Percentiles rank a stretch among this genome's conserved stretches.
These are phyloP conservation scores for Acanthurus leucopareius DNA, from an alignment of 2,797 vertebrate species.

Conservation along the genomic window DNA sequence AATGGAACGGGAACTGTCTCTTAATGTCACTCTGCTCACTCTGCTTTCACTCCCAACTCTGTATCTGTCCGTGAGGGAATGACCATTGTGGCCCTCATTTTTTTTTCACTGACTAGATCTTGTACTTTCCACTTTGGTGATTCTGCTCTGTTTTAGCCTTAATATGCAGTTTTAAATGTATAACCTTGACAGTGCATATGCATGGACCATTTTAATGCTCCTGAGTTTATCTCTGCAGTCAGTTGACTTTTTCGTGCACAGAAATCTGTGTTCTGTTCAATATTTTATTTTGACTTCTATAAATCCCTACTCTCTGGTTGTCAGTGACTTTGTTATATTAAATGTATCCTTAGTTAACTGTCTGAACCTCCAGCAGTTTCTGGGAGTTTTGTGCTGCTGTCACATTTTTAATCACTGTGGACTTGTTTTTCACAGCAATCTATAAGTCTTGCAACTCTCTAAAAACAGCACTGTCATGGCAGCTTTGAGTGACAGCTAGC, in stretches of 20 bases:
- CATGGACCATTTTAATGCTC: neutral
- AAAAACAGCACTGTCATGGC: no score
- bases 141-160: slow-evolving; percentile 3
- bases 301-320: no score
- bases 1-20: slow-evolving; percentile 40
- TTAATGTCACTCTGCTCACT: slow-evolving; percentile 25
- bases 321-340: no score
- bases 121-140: slow-evolving; percentile 5
- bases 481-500: no score
- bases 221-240: neutral
- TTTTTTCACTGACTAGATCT: neutral
- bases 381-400: no score
- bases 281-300: no score
- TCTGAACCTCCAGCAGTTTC: no score
- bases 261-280: no score
- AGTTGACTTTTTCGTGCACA: slow-evolving; percentile 20
- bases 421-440: no score
- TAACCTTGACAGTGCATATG: neutral
- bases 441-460: no score
- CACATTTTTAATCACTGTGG: no score
- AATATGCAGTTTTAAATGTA: slow-evolving; percentile 15
- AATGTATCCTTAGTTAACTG: no score
- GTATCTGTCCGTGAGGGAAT: slow-evolving; percentile 17
- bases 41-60: slow-evolving; percentile 4
- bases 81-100: neutral